Percentiles rank a stretch among this genome's conserved stretches.
These are phyloP conservation scores for Leptinotarsa rubiginosa DNA, from an alignment of 2,888 invertebrate species.

Conservation along the genomic window DNA sequence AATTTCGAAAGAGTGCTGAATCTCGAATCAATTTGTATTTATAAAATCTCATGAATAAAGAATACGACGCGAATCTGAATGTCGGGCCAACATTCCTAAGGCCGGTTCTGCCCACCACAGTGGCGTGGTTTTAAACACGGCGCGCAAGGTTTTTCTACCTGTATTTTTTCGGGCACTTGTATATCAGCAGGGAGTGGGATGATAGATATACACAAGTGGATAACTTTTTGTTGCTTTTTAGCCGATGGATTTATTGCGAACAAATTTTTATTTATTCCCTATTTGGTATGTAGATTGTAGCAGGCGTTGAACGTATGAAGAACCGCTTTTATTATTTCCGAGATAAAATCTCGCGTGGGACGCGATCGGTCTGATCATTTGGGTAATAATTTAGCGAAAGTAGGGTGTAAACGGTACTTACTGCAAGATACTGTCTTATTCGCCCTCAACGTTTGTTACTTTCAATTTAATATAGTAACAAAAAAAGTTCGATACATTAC, in stretches of 20 bases:
- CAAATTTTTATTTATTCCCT: constrained; percentile 46
- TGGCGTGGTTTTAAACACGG: constrained; percentile 34
- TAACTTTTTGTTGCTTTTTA: constrained; percentile 39
- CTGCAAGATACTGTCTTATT: constrained; percentile 1
- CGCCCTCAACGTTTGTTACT: not conserved
- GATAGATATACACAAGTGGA: constrained; percentile 39
- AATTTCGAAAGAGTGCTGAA: no score
- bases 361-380: constrained; percentile 5
- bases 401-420: constrained; percentile 19
- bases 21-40: no score
- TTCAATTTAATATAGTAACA: not conserved
- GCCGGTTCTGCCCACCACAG: constrained; percentile 22
- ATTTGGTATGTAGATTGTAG: constrained; percentile 44
- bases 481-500: not conserved
- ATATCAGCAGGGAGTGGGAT: constrained; percentile 38
- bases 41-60: not conserved
- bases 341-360: constrained; percentile 36
- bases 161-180: constrained; percentile 35
- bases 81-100: not conserved
- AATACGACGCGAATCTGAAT: not conserved
- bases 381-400: constrained; percentile 12
- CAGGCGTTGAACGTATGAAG: constrained; percentile 44
- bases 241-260: constrained; percentile 42
- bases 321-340: constrained; percentile 37
- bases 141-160: constrained; percentile 32